Evolutionary conservation across 2,888 invertebrate species (phyloP), one percentile per base, ranked within the genome.

Genomic region (Ichneumoninae sp.): DNA sequence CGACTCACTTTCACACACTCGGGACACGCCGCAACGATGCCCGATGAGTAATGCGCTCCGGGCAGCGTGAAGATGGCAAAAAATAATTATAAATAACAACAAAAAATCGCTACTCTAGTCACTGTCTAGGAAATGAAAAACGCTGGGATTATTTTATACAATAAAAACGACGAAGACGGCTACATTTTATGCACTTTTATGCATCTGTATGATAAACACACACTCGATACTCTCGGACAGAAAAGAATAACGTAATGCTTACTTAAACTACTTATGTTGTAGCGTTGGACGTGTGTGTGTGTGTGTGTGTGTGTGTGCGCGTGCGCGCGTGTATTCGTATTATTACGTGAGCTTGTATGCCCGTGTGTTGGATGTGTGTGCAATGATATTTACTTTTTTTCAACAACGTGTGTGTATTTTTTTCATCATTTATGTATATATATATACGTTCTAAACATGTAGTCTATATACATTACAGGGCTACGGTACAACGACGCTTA

Each of bases 391-490:
- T 60, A 52, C 33, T 36, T 36, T 22, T 68, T 78, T 69, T 30
- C 5, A 30, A 30, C 52, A 76, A 76, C 57, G 75, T 70, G 83
- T 82, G 71, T 30, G 30, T 30, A 75, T 63, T 77, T 77, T 63
- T 70, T 73, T 65, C 81, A 57, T 44, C 33, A 40, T 77, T 30
- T 52, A 76, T 63, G 22, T 63, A 66, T 75, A 75, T 66, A 68
- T 68, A 68, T 57, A 76, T 70, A 52, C 36, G 76, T 80, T 81
- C 68, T 83, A 83, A 83, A 70, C 68, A 71, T 74, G 70, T 74
- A 85, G 80, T 83, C 87, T 90, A 90, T 89, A 88, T 89, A 90
- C 89, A 90, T 87, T 87, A 69, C 79, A 86, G 83, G 69, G 52
- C 79, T 76, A 85, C 81, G 88, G 85, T 85, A 88, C 85, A 88